These are phyloP conservation scores for Bugulina stolonifera DNA, from an alignment of 2,888 invertebrate species.

Conservation along the genomic window DNA sequence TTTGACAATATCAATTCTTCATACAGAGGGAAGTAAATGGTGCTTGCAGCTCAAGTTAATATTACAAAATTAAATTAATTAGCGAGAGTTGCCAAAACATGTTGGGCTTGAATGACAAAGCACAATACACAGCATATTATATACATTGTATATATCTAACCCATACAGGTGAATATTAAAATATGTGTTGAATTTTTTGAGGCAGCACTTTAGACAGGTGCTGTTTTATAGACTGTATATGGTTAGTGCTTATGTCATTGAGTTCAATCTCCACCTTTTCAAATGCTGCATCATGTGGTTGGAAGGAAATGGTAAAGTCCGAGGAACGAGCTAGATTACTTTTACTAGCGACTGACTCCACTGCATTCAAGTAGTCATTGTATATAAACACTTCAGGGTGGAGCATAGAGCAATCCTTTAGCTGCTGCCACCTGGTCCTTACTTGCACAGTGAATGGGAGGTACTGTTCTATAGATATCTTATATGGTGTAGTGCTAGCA, in stretches of 20 bases:
- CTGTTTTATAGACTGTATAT: background rate
- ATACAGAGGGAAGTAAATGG: too few relatives aligned
- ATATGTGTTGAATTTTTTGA: background rate
- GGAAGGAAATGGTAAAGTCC: slow-evolving; percentile 16
- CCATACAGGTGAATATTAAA: background rate
- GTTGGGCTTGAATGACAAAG: too few relatives aligned
- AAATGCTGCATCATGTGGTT: slow-evolving; percentile 18
- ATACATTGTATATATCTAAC: too few relatives aligned
- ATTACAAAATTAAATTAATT: too few relatives aligned
- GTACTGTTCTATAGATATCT: slow-evolving; percentile 1
- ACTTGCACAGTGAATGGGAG: slow-evolving; percentile 14
- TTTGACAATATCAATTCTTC: too few relatives aligned
- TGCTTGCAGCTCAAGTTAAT: too few relatives aligned
- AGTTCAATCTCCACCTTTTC: background rate
- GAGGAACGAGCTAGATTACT: background rate
- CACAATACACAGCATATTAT: too few relatives aligned
- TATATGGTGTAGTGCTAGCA: too few relatives aligned
- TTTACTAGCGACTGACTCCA: background rate
- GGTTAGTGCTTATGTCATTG: background rate
- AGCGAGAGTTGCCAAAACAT: too few relatives aligned
- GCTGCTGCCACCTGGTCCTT: background rate
- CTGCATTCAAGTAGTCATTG: background rate
- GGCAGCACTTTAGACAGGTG: background rate
- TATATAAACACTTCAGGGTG: background rate
- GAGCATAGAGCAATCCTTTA: background rate